Evolutionary conservation across 2,797 vertebrate genomes (phyloP), one percentile per base, ranked within the genome.

Genomic region (Geotrypetes seraphini): DNA sequence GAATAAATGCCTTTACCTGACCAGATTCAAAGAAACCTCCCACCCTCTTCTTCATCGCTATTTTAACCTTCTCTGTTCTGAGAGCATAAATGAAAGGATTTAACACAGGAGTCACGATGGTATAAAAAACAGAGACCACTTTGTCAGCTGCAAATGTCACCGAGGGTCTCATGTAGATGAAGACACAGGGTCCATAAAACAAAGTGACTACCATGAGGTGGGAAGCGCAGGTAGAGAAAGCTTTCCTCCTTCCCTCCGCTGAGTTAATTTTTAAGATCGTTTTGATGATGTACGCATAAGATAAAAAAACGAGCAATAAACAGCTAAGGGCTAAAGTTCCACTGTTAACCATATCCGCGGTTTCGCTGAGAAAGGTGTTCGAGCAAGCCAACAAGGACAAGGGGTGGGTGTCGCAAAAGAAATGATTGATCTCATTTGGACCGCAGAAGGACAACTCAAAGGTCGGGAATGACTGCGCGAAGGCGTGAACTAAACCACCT

Each of bases 321-420:
- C 31, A 31, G 10, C 23, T 3, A 6, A 33, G 14, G 8, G 12
- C 33, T 5, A 20, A 19, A 16, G 33, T 11, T 8, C 33, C 21
- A 4, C 31, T 31, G 7, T 14, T 5, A 11, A 12, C 11, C 11
- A 20, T 22, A 20, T 31, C 33, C 5, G 23, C 9, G 1, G 33
- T 6, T 5, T 22, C 22, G 7, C 31, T 33, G 20, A 23, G n/a
- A 7, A 22, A 33, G 1, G 31, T 19, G 20, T 21, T 23, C 3
- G 31, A 23, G 23, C 20, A 22, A n/a, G 31, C 20, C 14, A 33
- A 14, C 23, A 37, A 46, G 18, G 38, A 43, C 9, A 46, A 1
- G 12, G 35, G 35, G 10, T 35, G 25, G 16, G 46, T 20, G 25
- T 46, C 43, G 33, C 43, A 46, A 12, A 46, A 33, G 17, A 46